phyloP scores from a whole-genome alignment of 2,113 vertebrate species.

The Caranx melampygus region DNA sequence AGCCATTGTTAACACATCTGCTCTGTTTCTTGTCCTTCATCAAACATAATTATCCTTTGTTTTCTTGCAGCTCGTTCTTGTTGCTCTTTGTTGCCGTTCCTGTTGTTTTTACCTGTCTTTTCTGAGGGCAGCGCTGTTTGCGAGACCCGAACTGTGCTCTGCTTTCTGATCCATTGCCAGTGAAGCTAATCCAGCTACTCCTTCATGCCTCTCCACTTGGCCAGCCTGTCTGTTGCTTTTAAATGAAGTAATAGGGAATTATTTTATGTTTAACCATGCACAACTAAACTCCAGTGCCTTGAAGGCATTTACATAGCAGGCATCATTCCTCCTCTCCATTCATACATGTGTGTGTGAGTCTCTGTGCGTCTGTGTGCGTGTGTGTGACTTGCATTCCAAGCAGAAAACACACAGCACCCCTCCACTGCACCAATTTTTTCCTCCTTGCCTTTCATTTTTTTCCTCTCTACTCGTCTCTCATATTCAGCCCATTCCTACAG shows the following conservation, averaged over 20 bases:
- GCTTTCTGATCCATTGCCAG: constrained; percentile 55
- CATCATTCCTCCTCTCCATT: constrained; percentile 37
- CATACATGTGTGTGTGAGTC: constrained; percentile 30
- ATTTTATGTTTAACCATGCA: constrained; percentile 67
- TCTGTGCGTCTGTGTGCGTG: constrained; percentile 8
- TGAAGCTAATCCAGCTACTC: constrained; percentile 55
- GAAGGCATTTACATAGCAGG: constrained; percentile 57
- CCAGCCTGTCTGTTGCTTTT: constrained; percentile 56
- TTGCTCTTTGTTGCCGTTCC: constrained; percentile 52
- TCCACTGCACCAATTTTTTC: constrained; percentile 69
- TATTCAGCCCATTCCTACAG: constrained; percentile 52
- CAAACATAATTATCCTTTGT: constrained; percentile 54
- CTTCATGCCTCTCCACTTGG: constrained; percentile 42
- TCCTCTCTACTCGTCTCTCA: constrained; percentile 41
- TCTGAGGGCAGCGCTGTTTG: constrained; percentile 57
- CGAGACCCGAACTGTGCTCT: constrained; percentile 42
- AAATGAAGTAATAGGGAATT: constrained; percentile 64
- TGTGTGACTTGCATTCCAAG: constrained; percentile 77
- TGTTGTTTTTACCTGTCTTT: constrained; percentile 51
- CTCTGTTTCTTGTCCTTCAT: constrained; percentile 63
- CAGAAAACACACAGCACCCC: constrained; percentile 64
- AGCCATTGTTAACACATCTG: constrained; percentile 72
- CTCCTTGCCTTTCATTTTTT: constrained; percentile 51
- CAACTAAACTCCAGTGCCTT: constrained; percentile 57
- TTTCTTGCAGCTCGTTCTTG: constrained; percentile 40